These are phyloP conservation scores for Druon quercuslanigerum DNA, from an alignment of 1,140 invertebrate genomes.

Conservation along the genomic window DNA sequence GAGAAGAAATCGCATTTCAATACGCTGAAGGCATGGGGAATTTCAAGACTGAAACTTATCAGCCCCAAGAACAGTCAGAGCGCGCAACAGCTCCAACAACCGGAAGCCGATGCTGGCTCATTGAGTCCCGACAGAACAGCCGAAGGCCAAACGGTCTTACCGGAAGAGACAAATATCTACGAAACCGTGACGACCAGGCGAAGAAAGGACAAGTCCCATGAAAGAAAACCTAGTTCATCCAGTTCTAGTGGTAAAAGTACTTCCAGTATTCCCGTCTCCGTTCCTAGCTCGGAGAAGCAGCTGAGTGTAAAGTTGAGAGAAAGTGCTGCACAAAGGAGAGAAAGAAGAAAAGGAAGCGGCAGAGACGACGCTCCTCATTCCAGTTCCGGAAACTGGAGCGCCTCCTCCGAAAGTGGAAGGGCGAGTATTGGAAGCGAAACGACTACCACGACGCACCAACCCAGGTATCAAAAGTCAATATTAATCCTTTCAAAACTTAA, in stretches of 20 bases:
- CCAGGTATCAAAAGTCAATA: slow-evolving; percentile 75
- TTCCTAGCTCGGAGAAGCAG: slow-evolving; percentile 73
- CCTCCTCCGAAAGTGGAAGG: slow-evolving; percentile 90
- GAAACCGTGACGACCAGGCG: slow-evolving; percentile 79
- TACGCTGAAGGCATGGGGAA: slow-evolving; percentile 88
- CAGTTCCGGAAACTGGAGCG: slow-evolving; percentile 95
- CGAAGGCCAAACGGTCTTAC: slow-evolving; percentile 68
- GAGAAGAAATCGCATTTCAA: slow-evolving; percentile 87
- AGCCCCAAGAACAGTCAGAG: slow-evolving; percentile 76
- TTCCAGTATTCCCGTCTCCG: slow-evolving; percentile 76
- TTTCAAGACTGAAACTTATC: slow-evolving; percentile 84
- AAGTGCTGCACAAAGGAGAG: slow-evolving; percentile 80
- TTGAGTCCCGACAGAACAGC: slow-evolving; percentile 63
- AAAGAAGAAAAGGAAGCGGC: slow-evolving; percentile 73
- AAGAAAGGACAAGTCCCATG: slow-evolving; percentile 78
- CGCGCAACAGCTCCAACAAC: slow-evolving; percentile 40
- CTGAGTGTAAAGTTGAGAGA: slow-evolving; percentile 83
- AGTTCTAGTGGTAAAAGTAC: slow-evolving; percentile 75
- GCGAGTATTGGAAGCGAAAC: slow-evolving; percentile 89
- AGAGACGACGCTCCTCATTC: slow-evolving; percentile 85
- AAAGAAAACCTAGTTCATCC: slow-evolving; percentile 86
- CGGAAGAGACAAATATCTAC: slow-evolving; percentile 79
- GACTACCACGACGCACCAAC: slow-evolving; percentile 83
- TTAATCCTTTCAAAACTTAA: neutral
- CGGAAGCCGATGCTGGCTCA: slow-evolving; percentile 67